Base-by-base conservation (phyloP, 2,888 invertebrate species). In the Dendrolimus pini region DNA sequence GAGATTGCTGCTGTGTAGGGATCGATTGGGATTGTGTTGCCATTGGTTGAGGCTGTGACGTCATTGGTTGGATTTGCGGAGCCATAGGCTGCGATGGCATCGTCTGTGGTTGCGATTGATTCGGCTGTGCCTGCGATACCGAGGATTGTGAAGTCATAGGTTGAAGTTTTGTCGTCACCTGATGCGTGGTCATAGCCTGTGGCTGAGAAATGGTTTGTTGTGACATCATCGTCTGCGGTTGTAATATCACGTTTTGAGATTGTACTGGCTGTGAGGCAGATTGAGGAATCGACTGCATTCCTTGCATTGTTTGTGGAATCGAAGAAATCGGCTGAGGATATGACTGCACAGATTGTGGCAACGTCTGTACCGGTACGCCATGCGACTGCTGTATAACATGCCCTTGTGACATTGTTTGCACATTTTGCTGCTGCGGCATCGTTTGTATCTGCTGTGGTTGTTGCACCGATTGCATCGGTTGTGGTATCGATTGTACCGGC, bases 401-500 rank as follows among this genome's bases (percentile, higher is more conserved):
- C 10, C 61, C 69, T 42, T 71, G 71, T 3, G 66, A 64, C 18
- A 71, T 60, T 18, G 66, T 66, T 54, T 72, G 74, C 14, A 63
- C 58, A 42, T 61, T 59, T 12, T 56, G 60, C 8, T 59, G 65
- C 30, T 63, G 67, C 53, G 63, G 62, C 42, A 64, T 58, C n/a
- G 60, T 56, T n/a, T 60, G 62, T 0, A 57, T 56, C 7, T 56
- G 54, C 56, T 67, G 67, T 13, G 65, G 62, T 13, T 63, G 64
- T 10, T 63, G 61, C 41, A 63, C 58, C 18, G 59, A 61, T 56
- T 57, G 60, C 56, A 60, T 58, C 54, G 72, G 68, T 41, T 71
- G 72, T 3, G 67, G 65, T n/a, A 72, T 61, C 41, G 67, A 66
- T 54, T 74, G 75, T 14, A 64, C 59, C 30, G 62, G 65, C 52